phyloP scores from a whole-genome alignment of 2,797 vertebrate species.

The Gephyroberyx darwinii region DNA sequence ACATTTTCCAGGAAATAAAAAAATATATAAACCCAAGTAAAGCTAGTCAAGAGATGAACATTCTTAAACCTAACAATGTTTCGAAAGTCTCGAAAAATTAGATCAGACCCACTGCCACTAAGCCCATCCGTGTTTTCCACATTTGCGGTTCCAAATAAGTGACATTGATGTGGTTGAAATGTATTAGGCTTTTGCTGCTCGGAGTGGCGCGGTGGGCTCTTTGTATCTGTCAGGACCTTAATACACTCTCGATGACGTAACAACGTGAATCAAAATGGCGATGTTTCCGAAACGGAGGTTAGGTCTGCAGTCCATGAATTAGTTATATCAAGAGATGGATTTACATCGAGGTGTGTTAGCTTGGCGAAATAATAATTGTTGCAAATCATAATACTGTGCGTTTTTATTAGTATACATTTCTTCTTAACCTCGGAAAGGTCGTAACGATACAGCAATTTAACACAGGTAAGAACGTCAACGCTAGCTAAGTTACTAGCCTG shows the following conservation, averaged over 20 bases:
- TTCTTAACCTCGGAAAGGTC: conserved; percentile 32
- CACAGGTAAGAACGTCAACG: conserved; percentile 75
- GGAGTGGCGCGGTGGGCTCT: too few relatives aligned
- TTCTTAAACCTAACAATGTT: too few relatives aligned
- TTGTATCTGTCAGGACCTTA: neutral
- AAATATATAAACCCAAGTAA: too few relatives aligned
- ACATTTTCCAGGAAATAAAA: too few relatives aligned
- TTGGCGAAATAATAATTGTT: conserved; percentile 25
- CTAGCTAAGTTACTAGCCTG: conserved; percentile 67
- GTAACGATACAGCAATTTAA: conserved; percentile 61
- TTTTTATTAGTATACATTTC: conserved; percentile 41
- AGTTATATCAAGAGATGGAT: conserved; percentile 62
- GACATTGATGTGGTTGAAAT: too few relatives aligned
- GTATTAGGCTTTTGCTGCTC: too few relatives aligned
- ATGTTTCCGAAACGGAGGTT: conserved; percentile 77
- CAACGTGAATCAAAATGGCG: conserved; percentile 84
- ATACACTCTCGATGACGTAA: conserved; percentile 64
- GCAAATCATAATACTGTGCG: conserved; percentile 41
- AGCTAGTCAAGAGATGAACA: too few relatives aligned
- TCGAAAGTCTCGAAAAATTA: too few relatives aligned
- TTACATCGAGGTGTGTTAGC: conserved; percentile 33
- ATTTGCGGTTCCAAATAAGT: too few relatives aligned
- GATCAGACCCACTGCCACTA: too few relatives aligned
- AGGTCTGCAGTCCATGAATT: conserved; percentile 60
- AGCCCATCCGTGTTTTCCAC: too few relatives aligned